phyloP scores from a whole-genome alignment of 2,113 vertebrate genomes.

The Nothocercus julius region DNA sequence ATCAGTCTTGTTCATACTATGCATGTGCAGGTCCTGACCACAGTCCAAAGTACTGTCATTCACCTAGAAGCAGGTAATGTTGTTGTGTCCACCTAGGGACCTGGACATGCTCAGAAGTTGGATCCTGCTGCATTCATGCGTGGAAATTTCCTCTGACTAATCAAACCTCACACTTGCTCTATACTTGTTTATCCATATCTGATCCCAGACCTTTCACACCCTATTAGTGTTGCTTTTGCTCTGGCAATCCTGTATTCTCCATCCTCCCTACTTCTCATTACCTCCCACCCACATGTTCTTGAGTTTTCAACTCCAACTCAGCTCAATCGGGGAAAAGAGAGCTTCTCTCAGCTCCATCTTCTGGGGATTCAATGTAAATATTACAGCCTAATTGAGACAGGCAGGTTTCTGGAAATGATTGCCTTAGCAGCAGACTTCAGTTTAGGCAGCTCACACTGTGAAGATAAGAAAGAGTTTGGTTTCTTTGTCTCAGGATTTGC shows the following conservation, averaged over 20 bases:
- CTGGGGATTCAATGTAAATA: background rate
- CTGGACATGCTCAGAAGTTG: background rate
- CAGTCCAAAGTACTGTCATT: background rate
- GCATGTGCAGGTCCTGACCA: accelerated
- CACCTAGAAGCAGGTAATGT: background rate
- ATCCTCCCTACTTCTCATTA: background rate
- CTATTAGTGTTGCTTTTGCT: background rate
- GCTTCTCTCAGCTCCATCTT: background rate
- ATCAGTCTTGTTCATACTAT: background rate
- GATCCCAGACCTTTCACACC: background rate
- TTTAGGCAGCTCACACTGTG: background rate
- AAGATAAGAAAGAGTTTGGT: background rate
- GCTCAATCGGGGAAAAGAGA: background rate
- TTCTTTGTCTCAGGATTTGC: background rate
- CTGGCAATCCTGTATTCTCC: background rate
- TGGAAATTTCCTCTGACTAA: background rate
- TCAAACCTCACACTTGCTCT: background rate
- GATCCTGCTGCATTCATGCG: background rate
- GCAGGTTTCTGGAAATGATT: background rate
- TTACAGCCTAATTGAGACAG: background rate
- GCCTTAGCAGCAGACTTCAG: background rate
- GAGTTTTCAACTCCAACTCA: background rate
- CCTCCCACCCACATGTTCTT: background rate
- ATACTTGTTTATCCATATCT: background rate
- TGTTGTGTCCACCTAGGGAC: background rate